Evolutionary conservation across 2,888 invertebrate species (phyloP).

Genomic region (Rapana venosa): DNA sequence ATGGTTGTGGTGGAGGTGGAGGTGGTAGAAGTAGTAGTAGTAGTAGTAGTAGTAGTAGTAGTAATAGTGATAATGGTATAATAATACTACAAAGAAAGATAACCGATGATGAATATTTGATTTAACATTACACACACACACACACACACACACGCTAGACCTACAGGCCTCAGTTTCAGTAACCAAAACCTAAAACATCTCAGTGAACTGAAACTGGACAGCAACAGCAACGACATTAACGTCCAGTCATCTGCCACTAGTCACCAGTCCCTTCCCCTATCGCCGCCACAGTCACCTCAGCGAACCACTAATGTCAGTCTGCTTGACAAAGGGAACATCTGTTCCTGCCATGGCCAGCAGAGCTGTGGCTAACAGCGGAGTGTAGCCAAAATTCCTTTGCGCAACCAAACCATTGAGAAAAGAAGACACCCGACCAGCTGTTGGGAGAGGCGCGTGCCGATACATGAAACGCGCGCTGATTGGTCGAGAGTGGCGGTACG

Average conservation of each 20-base stretch:
- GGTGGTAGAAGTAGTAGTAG: too few species aligned
- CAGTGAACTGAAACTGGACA: background rate
- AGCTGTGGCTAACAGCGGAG: background rate
- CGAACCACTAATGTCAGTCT: background rate
- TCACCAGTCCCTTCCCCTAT: background rate
- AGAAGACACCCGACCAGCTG: conserved; percentile 21
- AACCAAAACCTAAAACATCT: background rate
- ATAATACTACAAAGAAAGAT: too few species aligned
- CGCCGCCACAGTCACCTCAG: background rate
- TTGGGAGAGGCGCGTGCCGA: conserved; percentile 25
- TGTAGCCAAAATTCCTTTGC: conserved; percentile 14
- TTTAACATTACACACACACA: too few species aligned
- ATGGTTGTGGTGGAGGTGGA: too few species aligned
- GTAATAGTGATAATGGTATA: too few species aligned
- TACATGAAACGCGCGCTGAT: conserved; percentile 23
- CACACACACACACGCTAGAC: too few species aligned
- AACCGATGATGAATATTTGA: too few species aligned
- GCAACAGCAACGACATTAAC: background rate
- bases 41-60: too few species aligned
- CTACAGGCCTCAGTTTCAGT: too few species aligned
- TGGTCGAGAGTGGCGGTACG: conserved; percentile 23
- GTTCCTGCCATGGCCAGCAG: background rate
- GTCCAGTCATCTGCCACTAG: background rate
- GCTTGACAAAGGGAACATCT: background rate
- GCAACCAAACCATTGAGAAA: conserved; percentile 25